A percentile compares a stretch with the other conserved stretches of the same genome.
phyloP scores from a whole-genome alignment of 2,888 invertebrate species.

The Andrena praecox region DNA sequence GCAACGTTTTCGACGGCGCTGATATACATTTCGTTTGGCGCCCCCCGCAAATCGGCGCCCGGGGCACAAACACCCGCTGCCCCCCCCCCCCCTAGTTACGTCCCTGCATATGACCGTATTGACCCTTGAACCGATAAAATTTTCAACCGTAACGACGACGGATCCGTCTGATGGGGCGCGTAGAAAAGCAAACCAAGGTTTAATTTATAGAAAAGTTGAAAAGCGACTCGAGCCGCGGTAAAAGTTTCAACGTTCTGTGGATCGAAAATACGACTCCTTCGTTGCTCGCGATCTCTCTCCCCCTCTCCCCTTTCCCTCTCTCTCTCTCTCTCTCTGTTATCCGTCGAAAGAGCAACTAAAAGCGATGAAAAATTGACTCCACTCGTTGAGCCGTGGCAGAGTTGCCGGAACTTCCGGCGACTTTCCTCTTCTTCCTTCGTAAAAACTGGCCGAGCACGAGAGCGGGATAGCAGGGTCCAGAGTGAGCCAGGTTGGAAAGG shows the following conservation, averaged over 20 bases:
- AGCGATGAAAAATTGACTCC: conserved; percentile 80
- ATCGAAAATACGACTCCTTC: conserved; percentile 42
- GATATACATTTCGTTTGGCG: too few species aligned
- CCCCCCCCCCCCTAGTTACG: too few species aligned
- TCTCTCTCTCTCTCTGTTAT: conserved; percentile 54
- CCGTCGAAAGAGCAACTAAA: conserved; percentile 69
- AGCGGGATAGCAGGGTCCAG: conserved; percentile 48
- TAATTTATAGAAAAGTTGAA: not conserved
- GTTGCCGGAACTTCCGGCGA: conserved; percentile 77
- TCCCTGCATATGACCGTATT: too few species aligned
- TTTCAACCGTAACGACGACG: not conserved
- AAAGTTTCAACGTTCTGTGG: conserved; percentile 19
- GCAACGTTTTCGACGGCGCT: too few species aligned
- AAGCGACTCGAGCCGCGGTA: not conserved
- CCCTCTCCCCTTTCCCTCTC: too few species aligned
- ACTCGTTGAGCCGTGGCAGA: conserved; percentile 71
- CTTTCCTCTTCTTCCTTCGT: conserved; percentile 73
- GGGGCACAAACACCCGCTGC: too few species aligned
- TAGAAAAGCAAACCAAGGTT: not conserved
- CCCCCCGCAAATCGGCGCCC: too few species aligned
- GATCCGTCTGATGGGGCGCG: not conserved
- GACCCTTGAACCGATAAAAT: not conserved
- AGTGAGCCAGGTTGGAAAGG: conserved; percentile 38
- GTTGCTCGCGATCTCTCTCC: not conserved
- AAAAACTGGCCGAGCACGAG: conserved; percentile 61